These are phyloP conservation scores for Hypomecis punctinalis DNA, from an alignment of 2,888 invertebrate genomes.

Conservation along the genomic window DNA sequence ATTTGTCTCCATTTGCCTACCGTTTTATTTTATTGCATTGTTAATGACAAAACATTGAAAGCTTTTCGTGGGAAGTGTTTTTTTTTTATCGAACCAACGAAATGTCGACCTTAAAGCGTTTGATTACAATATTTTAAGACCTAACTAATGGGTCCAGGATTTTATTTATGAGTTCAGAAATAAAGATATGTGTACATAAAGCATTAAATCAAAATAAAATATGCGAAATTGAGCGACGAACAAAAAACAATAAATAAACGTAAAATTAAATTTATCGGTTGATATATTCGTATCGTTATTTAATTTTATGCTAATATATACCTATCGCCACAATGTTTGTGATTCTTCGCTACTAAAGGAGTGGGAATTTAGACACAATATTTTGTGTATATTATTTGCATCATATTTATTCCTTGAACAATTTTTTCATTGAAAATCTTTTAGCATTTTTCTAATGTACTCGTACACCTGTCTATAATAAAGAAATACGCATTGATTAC, in stretches of 20 bases:
- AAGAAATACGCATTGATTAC: no score
- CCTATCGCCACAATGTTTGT: background rate
- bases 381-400: background rate
- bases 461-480: no score
- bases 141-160: slow-evolving; percentile 48
- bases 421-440: no score
- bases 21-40: slow-evolving; percentile 48
- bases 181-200: slow-evolving; percentile 36
- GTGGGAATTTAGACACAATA: background rate
- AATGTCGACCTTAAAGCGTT: slow-evolving; percentile 41
- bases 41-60: slow-evolving; percentile 47
- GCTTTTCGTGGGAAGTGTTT: slow-evolving; percentile 46
- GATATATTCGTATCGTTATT: slow-evolving; percentile 9
- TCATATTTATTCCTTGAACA: no score
- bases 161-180: slow-evolving; percentile 44
- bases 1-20: slow-evolving; percentile 49
- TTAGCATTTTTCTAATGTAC: no score
- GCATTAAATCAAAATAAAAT: slow-evolving; percentile 41
- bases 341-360: background rate
- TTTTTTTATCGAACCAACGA: slow-evolving; percentile 38
- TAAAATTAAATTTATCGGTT: slow-evolving; percentile 8
- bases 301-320: slow-evolving; percentile 11
- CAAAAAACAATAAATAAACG: slow-evolving; percentile 11
- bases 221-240: slow-evolving; percentile 10
- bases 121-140: slow-evolving; percentile 44